Evolutionary conservation across 2,113 vertebrate genomes (phyloP).

Genomic region (Cebidichthys violaceus): DNA sequence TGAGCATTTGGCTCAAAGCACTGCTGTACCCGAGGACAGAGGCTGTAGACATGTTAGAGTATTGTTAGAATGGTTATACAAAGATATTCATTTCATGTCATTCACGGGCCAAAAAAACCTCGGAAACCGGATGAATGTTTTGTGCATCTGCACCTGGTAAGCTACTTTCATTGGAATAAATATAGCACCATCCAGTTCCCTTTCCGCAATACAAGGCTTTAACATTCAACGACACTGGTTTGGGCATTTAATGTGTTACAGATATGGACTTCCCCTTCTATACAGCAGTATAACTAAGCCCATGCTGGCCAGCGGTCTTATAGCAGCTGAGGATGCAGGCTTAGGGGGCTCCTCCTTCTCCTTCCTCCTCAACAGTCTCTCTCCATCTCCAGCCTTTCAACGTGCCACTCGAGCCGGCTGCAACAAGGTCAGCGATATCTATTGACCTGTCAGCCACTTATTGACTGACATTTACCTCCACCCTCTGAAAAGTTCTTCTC

Average conservation of each 20-base stretch:
- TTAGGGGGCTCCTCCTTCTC: neutral
- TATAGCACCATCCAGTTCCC: neutral
- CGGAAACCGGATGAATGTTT: neutral
- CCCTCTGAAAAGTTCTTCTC: conserved; percentile 65
- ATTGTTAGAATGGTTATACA: neutral
- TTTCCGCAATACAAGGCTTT: neutral
- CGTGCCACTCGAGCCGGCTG: conserved; percentile 29
- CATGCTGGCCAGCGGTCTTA: neutral
- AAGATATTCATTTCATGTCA: too few relatives aligned
- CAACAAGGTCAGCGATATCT: conserved; percentile 68
- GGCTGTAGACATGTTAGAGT: neutral
- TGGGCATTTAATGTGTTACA: neutral
- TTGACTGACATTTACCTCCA: conserved; percentile 73
- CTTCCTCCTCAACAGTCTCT: neutral
- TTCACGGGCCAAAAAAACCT: too few relatives aligned
- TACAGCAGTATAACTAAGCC: neutral
- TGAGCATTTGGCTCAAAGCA: neutral
- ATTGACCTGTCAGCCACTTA: conserved; percentile 67
- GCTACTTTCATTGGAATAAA: neutral
- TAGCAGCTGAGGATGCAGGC: conserved; percentile 2
- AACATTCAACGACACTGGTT: neutral
- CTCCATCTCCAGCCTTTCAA: conserved; percentile 26
- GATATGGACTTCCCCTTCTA: neutral
- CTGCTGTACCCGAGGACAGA: neutral
- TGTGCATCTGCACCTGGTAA: neutral